phyloP scores from a whole-genome alignment of 2,888 invertebrate genomes.

The Mimachlamys varia region DNA sequence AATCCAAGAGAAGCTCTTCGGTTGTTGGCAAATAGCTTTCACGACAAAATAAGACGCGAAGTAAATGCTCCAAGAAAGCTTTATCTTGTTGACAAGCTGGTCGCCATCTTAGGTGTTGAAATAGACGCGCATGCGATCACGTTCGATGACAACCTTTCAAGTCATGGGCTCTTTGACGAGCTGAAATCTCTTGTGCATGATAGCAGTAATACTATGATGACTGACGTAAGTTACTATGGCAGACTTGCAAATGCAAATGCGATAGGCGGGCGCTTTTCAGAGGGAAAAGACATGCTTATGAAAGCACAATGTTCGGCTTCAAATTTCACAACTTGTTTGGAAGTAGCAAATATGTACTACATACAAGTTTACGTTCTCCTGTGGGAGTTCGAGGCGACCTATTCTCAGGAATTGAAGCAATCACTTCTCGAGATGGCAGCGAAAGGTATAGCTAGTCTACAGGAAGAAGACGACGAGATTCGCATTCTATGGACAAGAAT shows the following conservation, averaged over 20 bases:
- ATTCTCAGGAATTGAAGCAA: conserved; percentile 44
- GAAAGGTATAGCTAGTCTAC: conserved; percentile 54
- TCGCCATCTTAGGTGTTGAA: conserved; percentile 49
- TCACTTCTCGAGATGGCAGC: conserved; percentile 54
- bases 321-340: conserved; percentile 54
- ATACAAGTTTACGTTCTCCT: conserved; percentile 58
- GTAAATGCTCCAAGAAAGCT: conserved; percentile 43
- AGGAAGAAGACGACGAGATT: conserved; percentile 54
- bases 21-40: conserved; percentile 45
- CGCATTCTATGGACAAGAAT: conserved; percentile 57
- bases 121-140: conserved; percentile 57
- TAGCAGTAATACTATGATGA: conserved; percentile 53
- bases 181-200: conserved; percentile 47
- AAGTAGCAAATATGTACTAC: conserved; percentile 59
- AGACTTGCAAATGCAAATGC: conserved; percentile 56
- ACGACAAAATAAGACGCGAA: conserved; percentile 45
- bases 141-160: conserved; percentile 49
- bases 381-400: conserved; percentile 56
- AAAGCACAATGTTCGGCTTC: conserved; percentile 54
- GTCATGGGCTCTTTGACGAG: conserved; percentile 53
- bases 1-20: conserved; percentile 51
- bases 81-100: conserved; percentile 47
- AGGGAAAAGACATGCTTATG: conserved; percentile 51
- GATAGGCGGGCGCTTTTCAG: conserved; percentile 48
- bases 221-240: conserved; percentile 52